These are phyloP conservation scores for Vicugna pacos DNA, from an alignment of 2,113 vertebrate genomes.

Conservation along the genomic window DNA sequence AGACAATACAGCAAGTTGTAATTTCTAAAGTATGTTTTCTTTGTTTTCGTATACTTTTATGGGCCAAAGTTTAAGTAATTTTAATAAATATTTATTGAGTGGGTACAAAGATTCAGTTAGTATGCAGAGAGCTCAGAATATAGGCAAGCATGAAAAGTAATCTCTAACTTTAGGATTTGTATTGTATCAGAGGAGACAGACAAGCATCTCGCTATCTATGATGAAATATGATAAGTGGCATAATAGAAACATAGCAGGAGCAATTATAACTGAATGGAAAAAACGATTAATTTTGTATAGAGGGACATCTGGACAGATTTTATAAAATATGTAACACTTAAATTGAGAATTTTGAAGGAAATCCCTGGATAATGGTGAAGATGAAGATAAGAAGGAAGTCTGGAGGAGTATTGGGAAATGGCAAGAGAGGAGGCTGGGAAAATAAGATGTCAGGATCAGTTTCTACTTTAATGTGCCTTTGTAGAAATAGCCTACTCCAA, in stretches of 20 bases:
- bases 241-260: neutral
- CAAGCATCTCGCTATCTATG: neutral
- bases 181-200: neutral
- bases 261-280: neutral
- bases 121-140: neutral
- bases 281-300: conserved; percentile 8
- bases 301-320: conserved; percentile 42
- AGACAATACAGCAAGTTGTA: neutral
- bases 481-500: neutral
- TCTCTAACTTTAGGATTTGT: neutral
- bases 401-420: neutral
- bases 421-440: neutral
- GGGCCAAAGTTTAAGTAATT: neutral
- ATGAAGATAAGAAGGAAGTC: neutral
- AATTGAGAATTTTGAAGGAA: neutral
- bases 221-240: neutral
- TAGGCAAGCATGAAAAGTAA: neutral
- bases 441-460: neutral
- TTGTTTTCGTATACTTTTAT: neutral
- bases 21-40: neutral
- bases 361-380: neutral
- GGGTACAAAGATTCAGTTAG: neutral
- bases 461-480: neutral
- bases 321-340: neutral
- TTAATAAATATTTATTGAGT: neutral